Conservation (phyloP, 2,888 invertebrate species). For the Chromoteleia sp. region DNA sequence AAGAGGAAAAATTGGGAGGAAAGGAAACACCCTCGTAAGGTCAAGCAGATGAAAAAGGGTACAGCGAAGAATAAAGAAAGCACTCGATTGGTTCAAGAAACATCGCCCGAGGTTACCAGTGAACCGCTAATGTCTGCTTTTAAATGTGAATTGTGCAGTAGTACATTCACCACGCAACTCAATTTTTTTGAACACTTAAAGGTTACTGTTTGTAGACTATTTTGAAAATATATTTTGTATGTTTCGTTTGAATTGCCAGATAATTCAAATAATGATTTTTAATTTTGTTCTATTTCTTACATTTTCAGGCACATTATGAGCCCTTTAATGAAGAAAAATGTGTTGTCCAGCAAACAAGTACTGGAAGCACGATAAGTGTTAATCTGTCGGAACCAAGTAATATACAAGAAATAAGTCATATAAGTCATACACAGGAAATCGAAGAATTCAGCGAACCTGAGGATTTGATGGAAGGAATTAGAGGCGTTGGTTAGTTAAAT, state of each 20-base stretch:
- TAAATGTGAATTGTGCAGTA: slow-evolving; percentile 92
- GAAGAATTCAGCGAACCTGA: slow-evolving; percentile 94
- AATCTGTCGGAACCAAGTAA: slow-evolving; percentile 73
- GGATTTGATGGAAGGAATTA: slow-evolving; percentile 94
- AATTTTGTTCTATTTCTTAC: slow-evolving; percentile 3
- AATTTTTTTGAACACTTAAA: slow-evolving; percentile 95
- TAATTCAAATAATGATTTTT: too few relatives aligned
- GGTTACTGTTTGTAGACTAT: slow-evolving; percentile 78
- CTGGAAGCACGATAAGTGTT: slow-evolving; percentile 76
- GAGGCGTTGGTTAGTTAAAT: slow-evolving; percentile 89
- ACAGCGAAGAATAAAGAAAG: slow-evolving; percentile 76
- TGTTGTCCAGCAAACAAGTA: slow-evolving; percentile 81
- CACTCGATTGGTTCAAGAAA: slow-evolving; percentile 72
- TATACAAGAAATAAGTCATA: slow-evolving; percentile 64
- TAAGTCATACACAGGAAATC: slow-evolving; percentile 87
- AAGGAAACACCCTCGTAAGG: slow-evolving; percentile 88
- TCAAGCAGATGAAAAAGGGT: slow-evolving; percentile 85
- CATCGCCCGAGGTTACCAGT: slow-evolving; percentile 70
- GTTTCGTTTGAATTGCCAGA: too few relatives aligned
- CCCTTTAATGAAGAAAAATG: slow-evolving; percentile 82
- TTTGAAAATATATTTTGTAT: too few relatives aligned
- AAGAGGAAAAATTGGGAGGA: slow-evolving; percentile 86
- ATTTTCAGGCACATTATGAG: slow-evolving; percentile 81
- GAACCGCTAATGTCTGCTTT: slow-evolving; percentile 86
- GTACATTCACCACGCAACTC: slow-evolving; percentile 90